phyloP scores from a whole-genome alignment of 53 echinoderm and acorn worm genomes.

The Stichopus horrens region DNA sequence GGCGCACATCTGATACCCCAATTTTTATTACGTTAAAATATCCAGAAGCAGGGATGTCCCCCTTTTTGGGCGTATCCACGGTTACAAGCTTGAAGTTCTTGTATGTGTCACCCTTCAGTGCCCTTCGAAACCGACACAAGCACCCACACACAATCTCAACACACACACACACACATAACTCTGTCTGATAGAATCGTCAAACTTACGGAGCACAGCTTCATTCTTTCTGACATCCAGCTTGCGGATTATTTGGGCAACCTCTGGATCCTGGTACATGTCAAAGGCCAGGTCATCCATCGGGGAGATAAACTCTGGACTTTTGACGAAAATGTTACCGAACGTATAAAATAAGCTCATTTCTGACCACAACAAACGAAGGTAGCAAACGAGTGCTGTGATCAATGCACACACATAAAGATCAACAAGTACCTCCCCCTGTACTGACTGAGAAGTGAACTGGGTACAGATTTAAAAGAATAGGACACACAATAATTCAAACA shows the following conservation, averaged over 20 bases:
- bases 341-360: neutral
- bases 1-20: neutral
- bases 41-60: neutral
- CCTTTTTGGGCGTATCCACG: no score
- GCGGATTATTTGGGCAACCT: conserved; percentile 94
- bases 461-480: no score
- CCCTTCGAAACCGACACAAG: no score
- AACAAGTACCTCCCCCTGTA: no score
- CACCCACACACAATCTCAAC: no score
- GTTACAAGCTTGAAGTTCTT: no score
- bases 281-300: conserved; percentile 99
- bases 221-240: conserved; percentile 94
- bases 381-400: no score
- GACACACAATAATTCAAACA: no score
- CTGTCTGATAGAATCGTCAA: neutral
- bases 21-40: neutral
- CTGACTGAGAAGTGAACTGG: no score
- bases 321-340: conserved; percentile 1
- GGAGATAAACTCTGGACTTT: conserved; percentile 93
- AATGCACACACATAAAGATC: no score
- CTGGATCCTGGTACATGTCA: conserved; percentile 99
- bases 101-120: no score
- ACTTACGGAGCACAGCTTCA: conserved; percentile 95
- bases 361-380: no score
- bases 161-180: neutral